Conservation (phyloP, 2,797 vertebrate species). For the Crotalus adamanteus region DNA sequence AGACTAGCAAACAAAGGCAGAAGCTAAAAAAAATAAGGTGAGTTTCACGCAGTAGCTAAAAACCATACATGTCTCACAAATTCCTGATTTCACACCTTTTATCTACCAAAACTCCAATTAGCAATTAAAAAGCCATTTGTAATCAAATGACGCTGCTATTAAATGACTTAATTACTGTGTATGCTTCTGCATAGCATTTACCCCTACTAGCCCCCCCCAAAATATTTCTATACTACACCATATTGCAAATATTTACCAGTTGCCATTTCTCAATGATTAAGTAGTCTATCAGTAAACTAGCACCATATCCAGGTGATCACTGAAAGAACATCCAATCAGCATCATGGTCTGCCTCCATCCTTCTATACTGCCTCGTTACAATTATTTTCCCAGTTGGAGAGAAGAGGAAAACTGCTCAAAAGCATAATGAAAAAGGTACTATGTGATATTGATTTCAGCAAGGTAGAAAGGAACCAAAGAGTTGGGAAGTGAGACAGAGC, state of each 20-base stretch:
- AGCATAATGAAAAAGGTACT: neutral
- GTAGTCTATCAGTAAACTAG: neutral
- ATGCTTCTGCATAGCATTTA: neutral
- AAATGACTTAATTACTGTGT: neutral
- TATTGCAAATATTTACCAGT: neutral
- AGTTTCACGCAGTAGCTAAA: neutral
- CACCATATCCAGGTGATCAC: neutral
- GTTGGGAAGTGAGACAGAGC: neutral
- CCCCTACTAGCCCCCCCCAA: neutral
- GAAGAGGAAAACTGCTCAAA: neutral
- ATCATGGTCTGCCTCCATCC: neutral
- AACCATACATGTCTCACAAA: neutral
- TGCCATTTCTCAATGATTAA: neutral
- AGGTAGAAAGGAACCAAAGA: neutral
- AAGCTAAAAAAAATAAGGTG: neutral
- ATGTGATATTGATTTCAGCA: neutral
- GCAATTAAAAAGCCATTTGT: neutral
- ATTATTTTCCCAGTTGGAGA: neutral
- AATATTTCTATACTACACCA: neutral
- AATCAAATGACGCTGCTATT: neutral
- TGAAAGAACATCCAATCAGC: neutral
- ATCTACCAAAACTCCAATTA: neutral
- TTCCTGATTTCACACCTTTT: neutral
- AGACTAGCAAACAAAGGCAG: neutral
- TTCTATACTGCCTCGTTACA: neutral